Evolutionary conservation across 2,113 vertebrate species (phyloP).

Genomic region (Entomyzon cyanotis): DNA sequence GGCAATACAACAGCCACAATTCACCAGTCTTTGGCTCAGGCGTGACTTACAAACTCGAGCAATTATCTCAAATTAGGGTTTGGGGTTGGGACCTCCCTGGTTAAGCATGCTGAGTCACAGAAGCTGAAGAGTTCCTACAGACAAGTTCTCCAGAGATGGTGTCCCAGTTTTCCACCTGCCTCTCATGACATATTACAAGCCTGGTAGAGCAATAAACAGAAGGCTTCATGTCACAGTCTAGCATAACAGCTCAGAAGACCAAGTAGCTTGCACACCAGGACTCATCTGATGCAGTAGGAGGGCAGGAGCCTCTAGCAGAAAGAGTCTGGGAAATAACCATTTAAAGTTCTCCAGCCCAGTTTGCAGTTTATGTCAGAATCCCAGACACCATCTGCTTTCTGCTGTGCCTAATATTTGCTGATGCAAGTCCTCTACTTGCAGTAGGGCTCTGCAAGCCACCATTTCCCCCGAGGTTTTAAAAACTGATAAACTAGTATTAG

Average conservation of each 20-base stretch:
- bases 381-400: neutral
- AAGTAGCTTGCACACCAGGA: neutral
- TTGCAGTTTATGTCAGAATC: neutral
- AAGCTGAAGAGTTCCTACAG: neutral
- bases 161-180: neutral
- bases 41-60: accelerated
- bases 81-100: neutral
- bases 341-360: neutral
- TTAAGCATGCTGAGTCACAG: neutral
- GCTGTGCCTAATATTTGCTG: neutral
- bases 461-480: neutral
- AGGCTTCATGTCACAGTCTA: neutral
- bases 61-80: neutral
- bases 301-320: neutral
- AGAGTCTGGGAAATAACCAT: neutral
- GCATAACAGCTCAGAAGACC: neutral
- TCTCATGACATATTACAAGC: accelerated
- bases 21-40: neutral
- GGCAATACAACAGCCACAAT: neutral
- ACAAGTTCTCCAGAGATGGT: neutral
- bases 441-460: neutral
- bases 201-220: neutral
- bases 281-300: neutral
- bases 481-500: constrained; percentile 4
- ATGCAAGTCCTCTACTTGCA: neutral